Evolutionary conservation across 2,113 vertebrate species (phyloP).

Genomic region (Polypterus senegalus): DNA sequence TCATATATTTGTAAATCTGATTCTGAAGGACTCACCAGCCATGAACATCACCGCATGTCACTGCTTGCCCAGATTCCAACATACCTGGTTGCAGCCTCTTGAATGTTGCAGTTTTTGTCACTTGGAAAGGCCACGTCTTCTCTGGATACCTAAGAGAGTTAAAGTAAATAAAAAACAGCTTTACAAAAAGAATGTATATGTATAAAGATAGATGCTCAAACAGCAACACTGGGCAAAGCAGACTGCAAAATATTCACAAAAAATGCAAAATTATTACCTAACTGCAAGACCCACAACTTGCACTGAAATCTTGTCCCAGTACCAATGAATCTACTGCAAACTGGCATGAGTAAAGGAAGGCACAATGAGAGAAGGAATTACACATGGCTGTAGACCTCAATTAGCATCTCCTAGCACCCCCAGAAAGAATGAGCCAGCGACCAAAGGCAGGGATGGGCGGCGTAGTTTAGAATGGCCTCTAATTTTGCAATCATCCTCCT

Average conservation of each 20-base stretch:
- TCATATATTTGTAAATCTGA: slow-evolving; percentile 11
- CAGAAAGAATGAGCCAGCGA: no score
- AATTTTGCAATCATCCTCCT: no score
- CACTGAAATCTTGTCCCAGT: no score
- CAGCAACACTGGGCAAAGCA: background rate
- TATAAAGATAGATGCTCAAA: background rate
- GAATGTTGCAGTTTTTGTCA: slow-evolving; percentile 61
- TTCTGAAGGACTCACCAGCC: slow-evolving; percentile 23
- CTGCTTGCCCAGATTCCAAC: slow-evolving; percentile 6
- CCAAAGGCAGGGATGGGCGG: no score
- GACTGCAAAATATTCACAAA: background rate
- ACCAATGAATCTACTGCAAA: no score
- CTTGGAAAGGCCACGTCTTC: slow-evolving; percentile 46
- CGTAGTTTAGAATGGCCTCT: no score
- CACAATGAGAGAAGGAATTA: no score
- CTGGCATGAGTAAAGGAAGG: no score
- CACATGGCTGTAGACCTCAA: no score
- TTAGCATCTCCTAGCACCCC: no score
- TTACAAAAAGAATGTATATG: background rate
- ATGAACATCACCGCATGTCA: slow-evolving; percentile 13
- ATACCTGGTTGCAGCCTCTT: slow-evolving; percentile 66
- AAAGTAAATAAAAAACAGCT: slow-evolving; percentile 2
- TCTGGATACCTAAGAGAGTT: slow-evolving; percentile 46
- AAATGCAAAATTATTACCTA: background rate
- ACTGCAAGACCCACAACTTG: no score